Evolutionary conservation across 2,888 invertebrate species (phyloP).

Genomic region (Cepaea hortensis): DNA sequence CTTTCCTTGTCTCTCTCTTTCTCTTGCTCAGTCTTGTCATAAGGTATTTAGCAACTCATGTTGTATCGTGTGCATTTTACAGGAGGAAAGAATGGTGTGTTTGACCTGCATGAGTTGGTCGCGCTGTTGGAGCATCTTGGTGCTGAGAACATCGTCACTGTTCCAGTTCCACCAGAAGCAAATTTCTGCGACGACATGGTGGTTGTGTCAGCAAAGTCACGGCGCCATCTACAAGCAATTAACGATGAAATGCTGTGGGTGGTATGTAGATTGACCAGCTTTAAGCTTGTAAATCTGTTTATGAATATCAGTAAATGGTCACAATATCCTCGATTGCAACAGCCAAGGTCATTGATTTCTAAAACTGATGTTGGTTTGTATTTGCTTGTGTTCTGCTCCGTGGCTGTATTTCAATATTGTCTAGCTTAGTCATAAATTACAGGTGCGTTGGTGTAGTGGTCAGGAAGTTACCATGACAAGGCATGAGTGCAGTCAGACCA

Average conservation of each 20-base stretch:
- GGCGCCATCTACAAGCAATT: conserved; percentile 74
- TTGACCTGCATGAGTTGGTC: conserved; percentile 90
- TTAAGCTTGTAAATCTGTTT: not conserved
- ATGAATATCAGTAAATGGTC: not conserved
- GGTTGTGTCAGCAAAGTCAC: conserved; percentile 81
- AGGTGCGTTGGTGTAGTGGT: no score
- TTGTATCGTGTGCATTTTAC: conserved; percentile 64
- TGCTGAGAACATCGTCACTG: conserved; percentile 88
- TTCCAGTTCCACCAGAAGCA: conserved; percentile 83
- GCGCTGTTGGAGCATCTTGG: conserved; percentile 86
- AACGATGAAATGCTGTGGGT: conserved; percentile 67
- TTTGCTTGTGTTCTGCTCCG: no score
- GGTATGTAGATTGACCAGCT: conserved; percentile 59
- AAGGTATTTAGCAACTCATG: no score
- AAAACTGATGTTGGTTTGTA: no score
- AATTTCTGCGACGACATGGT: conserved; percentile 91
- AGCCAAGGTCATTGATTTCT: not conserved
- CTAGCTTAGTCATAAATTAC: no score
- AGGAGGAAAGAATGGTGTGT: conserved; percentile 91
- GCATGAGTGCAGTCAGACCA: no score
- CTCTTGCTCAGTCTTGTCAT: no score
- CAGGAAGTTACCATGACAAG: no score
- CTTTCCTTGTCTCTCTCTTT: no score
- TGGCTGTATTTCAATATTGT: no score
- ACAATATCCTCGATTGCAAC: not conserved